A percentile compares a stretch with the other conserved stretches of the same genome.
Evolutionary conservation across 2,113 vertebrate genomes (phyloP).

Genomic region (Sinosuthora webbiana): DNA sequence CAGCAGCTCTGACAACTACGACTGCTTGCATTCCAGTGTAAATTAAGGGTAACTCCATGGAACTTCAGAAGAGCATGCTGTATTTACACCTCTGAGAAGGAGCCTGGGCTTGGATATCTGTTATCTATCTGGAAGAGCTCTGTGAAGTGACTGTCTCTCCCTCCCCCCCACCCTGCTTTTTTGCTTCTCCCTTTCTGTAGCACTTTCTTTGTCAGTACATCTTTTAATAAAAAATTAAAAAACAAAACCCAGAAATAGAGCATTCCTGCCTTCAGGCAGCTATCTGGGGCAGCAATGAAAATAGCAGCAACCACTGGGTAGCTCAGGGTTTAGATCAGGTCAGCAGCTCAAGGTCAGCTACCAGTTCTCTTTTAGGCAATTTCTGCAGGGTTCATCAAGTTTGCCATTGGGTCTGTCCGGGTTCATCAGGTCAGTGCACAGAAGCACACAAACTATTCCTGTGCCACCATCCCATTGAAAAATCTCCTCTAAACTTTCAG

Average conservation of each 20-base stretch:
- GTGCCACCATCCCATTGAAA: not conserved
- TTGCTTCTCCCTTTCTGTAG: not conserved
- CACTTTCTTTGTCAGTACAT: not conserved
- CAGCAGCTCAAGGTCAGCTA: not conserved
- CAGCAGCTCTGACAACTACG: not conserved
- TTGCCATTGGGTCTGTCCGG: not conserved
- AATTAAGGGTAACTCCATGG: not conserved
- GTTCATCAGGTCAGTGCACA: not conserved
- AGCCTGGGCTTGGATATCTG: not conserved
- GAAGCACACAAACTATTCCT: not conserved
- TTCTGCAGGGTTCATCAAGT: not conserved
- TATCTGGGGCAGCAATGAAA: not conserved
- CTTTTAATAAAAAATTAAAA: not conserved
- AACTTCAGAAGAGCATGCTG: not conserved
- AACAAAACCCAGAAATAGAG: not conserved
- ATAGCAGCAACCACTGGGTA: not conserved
- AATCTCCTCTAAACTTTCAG: not conserved
- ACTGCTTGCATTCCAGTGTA: rapidly evolving
- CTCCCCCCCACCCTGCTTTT: rapidly evolving
- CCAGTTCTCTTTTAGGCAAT: not conserved
- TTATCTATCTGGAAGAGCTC: not conserved
- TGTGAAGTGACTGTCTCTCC: not conserved
- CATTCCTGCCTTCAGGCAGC: rapidly evolving
- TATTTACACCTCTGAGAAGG: not conserved
- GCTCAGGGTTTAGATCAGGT: not conserved